Evolutionary conservation across 2,888 invertebrate genomes (phyloP), one percentile per base, ranked within the genome.

Genomic region (Eupsilia transversa): DNA sequence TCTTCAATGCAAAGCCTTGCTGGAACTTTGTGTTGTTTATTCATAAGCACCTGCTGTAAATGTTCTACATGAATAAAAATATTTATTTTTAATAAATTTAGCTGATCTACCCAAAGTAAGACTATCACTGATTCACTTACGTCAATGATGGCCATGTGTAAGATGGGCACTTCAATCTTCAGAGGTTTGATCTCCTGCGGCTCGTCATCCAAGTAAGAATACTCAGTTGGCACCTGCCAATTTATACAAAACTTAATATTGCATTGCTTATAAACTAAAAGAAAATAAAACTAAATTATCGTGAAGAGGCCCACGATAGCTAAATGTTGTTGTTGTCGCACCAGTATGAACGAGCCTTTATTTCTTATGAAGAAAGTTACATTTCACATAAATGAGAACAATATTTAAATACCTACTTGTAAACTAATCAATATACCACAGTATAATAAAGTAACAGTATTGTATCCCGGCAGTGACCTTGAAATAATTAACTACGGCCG

Each of bases 61-160:
- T 77, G 10, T 64, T 69, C 69, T 69, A 33, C 12, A 38, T 77
- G 5, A 63, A 69, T 70, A 77, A 54, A 30, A 14, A 14, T 4
- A 1, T 17, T 56, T 46, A n/a, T n/a, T 68, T 38, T n/a, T 43
- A n/a, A 43, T 3, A n/a, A 52, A 12, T n/a, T 20, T 6, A 35
- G 12, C 9, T 20, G 46, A 23, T 0, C 17, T 27, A 5, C 3
- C 0, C 12, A 17, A 33, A 54, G 17, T 5, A 23, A 52, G 1
- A 41, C 2, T 14, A 23, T 17, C 33, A 43, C 0, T 14, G 17
- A 14, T 35, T 6, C 0, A 89, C 94, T 93, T 80, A 96, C 96
- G 72, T 96, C 95, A 67, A 95, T 84, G 14, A 96, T 94, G 60
- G 95, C 95, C 94, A 96, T 94, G 59, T 95, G 95, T 20, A 96